Percentiles rank a stretch among this genome's conserved stretches.
Conservation (phyloP, 2,888 invertebrate species). For the Hypercompe scribonia region DNA sequence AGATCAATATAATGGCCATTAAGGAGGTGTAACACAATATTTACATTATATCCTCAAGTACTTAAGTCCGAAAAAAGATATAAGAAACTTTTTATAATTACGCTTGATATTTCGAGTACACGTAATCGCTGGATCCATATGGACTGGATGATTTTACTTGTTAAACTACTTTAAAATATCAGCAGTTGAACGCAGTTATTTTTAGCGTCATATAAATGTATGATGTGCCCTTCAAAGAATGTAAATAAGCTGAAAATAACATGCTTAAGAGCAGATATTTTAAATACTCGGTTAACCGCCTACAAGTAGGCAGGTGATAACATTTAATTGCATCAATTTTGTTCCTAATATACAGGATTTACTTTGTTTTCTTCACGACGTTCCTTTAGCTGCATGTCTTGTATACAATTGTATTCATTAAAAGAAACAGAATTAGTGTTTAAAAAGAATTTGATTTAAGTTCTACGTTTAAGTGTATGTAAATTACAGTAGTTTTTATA, state of each 20-base stretch:
- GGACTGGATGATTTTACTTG: neutral
- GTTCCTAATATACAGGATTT: conserved; percentile 42
- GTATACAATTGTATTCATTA: neutral
- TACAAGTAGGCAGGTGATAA: conserved; percentile 12
- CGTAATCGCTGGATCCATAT: neutral
- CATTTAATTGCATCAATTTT: conserved; percentile 40
- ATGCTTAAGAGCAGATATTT: conserved; percentile 11
- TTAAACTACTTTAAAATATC: neutral
- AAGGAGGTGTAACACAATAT: neutral
- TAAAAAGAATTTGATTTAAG: too few species aligned
- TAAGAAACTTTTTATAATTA: neutral
- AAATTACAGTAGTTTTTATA: too few species aligned
- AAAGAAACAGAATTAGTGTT: too few species aligned
- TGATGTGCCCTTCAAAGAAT: conserved; percentile 2
- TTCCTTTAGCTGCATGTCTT: conserved; percentile 33
- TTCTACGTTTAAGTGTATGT: too few species aligned
- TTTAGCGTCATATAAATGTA: neutral
- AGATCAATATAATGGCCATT: neutral
- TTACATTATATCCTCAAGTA: neutral
- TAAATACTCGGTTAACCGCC: conserved; percentile 33
- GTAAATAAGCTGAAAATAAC: neutral
- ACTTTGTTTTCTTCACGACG: conserved; percentile 52
- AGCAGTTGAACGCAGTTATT: neutral
- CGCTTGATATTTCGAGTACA: neutral
- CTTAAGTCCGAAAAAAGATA: neutral